Evolutionary conservation across 1,140 invertebrate genomes (phyloP).

Genomic region (Papilio xuthus): DNA sequence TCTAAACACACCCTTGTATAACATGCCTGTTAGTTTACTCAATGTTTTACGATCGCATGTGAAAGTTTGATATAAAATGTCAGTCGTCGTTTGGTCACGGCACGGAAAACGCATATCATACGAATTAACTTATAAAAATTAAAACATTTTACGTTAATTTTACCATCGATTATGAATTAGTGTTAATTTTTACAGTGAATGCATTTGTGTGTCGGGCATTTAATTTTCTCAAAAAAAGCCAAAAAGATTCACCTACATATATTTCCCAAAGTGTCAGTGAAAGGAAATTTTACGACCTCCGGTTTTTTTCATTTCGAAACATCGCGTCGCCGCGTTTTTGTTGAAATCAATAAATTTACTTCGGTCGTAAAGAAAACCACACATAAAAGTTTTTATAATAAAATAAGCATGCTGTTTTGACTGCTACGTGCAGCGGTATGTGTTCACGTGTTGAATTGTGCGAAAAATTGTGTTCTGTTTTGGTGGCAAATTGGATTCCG

Average conservation of each 20-base stretch:
- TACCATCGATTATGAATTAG: background rate
- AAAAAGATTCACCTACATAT: too few relatives aligned
- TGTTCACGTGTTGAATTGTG: slow-evolving; percentile 50
- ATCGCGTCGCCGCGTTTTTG: background rate
- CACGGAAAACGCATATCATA: slow-evolving; percentile 36
- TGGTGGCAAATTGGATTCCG: slow-evolving; percentile 71
- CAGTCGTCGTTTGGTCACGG: slow-evolving; percentile 47
- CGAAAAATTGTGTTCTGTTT: slow-evolving; percentile 47
- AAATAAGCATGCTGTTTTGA: background rate
- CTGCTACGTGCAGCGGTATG: slow-evolving; percentile 45
- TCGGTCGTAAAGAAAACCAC: background rate
- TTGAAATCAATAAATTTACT: background rate
- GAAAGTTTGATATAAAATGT: slow-evolving; percentile 42
- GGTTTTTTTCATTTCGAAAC: slow-evolving; percentile 3
- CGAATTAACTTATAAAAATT: background rate
- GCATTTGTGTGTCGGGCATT: background rate
- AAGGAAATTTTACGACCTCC: slow-evolving; percentile 29
- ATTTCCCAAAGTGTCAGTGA: slow-evolving; percentile 23
- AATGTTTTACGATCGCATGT: slow-evolving; percentile 43
- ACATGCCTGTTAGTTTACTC: slow-evolving; percentile 27
- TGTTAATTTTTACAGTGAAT: background rate
- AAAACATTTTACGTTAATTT: too few relatives aligned
- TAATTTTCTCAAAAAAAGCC: too few relatives aligned
- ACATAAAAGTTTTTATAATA: background rate
- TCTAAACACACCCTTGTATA: too few relatives aligned